A percentile compares a stretch with the other conserved stretches of the same genome.
These are phyloP conservation scores for Palaemon carinicauda DNA, from an alignment of 1,140 invertebrate species.

Conservation along the genomic window DNA sequence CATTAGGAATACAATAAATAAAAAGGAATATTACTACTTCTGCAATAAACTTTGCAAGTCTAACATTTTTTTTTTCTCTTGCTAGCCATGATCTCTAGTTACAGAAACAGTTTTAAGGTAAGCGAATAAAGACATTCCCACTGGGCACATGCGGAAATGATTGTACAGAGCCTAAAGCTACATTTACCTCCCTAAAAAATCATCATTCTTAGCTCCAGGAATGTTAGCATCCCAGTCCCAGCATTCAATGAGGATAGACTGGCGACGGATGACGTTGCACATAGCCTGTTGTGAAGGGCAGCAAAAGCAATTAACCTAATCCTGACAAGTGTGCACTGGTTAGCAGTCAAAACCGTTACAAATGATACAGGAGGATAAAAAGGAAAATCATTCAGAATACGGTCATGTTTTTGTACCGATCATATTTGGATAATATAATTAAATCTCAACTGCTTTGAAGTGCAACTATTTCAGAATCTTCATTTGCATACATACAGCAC, in stretches of 20 bases:
- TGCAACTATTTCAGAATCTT: no score
- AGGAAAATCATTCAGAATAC: no score
- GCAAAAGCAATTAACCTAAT: background rate
- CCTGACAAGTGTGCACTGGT: background rate
- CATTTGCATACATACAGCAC: no score
- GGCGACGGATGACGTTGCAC: constrained; percentile 53
- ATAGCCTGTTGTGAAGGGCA: constrained; percentile 43
- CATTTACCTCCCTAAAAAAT: constrained; percentile 81
- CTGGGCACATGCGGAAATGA: constrained; percentile 5
- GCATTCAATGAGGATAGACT: constrained; percentile 70
- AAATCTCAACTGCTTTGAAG: no score
- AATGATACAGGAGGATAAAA: no score
- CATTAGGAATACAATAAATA: no score
- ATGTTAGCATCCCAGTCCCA: constrained; percentile 88
- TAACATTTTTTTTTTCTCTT: background rate
- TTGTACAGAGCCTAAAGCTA: no score
- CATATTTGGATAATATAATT: no score
- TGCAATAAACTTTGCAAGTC: no score
- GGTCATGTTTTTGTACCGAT: no score
- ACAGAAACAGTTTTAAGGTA: no score
- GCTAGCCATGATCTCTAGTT: background rate
- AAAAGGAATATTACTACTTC: no score
- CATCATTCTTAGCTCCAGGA: constrained; percentile 80
- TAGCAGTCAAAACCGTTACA: background rate
- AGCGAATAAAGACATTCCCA: constrained; percentile 8